Percentiles rank a stretch among this genome's conserved stretches.
phyloP scores from a whole-genome alignment of 2,888 invertebrate genomes.

The Tanytarsus gracilentus region DNA sequence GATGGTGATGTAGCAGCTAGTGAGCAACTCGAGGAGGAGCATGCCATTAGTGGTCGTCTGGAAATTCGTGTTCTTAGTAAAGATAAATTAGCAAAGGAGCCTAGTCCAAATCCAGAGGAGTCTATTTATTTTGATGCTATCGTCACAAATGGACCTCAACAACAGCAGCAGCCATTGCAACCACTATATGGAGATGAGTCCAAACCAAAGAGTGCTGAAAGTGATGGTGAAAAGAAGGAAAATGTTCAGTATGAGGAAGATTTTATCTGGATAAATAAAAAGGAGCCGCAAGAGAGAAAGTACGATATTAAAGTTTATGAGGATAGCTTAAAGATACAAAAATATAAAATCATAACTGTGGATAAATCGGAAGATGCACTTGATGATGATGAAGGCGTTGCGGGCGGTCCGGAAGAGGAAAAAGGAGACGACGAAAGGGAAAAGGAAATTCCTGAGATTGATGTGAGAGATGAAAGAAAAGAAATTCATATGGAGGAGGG shows the following conservation, averaged over 20 bases:
- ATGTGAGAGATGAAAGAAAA: constrained; percentile 3
- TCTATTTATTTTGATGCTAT: constrained; percentile 76
- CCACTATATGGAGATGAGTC: neutral
- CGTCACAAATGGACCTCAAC: constrained; percentile 48
- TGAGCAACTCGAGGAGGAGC: constrained; percentile 42
- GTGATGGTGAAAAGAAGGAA: constrained; percentile 30
- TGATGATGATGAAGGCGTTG: too few relatives aligned
- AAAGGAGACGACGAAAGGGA: constrained; percentile 25
- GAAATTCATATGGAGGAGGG: constrained; percentile 33
- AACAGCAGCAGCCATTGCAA: too few relatives aligned
- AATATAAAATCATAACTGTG: constrained; percentile 25
- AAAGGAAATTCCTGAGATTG: constrained; percentile 23
- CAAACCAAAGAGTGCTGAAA: constrained; percentile 29
- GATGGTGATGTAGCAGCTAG: neutral
- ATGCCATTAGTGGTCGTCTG: constrained; percentile 65
- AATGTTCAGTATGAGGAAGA: constrained; percentile 30
- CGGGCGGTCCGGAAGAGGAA: constrained; percentile 22
- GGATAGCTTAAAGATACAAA: constrained; percentile 25
- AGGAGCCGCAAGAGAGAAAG: constrained; percentile 24
- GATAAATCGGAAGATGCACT: constrained; percentile 23
- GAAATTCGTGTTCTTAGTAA: constrained; percentile 69
- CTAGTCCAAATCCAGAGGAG: constrained; percentile 58
- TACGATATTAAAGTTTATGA: constrained; percentile 28
- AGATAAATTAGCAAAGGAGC: constrained; percentile 36
- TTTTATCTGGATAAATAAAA: constrained; percentile 27